phyloP scores from a whole-genome alignment of 2,113 vertebrate genomes.

The Pseudorectes ferrugineus region DNA sequence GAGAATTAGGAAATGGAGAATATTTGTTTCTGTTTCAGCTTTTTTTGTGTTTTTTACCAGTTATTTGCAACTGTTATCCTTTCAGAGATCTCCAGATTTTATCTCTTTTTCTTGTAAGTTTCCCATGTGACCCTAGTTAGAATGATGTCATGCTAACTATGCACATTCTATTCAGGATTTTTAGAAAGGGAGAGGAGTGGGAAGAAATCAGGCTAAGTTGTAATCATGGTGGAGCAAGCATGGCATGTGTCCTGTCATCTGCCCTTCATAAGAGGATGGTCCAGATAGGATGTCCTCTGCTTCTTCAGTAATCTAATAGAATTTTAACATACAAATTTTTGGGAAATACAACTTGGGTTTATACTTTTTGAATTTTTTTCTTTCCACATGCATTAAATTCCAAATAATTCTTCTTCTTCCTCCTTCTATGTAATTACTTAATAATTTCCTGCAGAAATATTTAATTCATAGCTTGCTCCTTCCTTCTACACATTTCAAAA shows the following conservation, averaged over 20 bases:
- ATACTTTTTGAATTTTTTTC: not conserved
- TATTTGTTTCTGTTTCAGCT: not conserved
- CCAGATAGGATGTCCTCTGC: not conserved
- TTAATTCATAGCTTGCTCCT: not conserved
- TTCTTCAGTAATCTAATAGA: not conserved
- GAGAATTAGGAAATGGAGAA: not conserved
- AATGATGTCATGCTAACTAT: not conserved
- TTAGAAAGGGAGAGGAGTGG: not conserved
- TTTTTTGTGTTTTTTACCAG: not conserved
- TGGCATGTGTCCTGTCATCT: not conserved
- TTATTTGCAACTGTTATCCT: not conserved
- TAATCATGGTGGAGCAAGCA: not conserved
- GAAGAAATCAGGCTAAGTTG: not conserved
- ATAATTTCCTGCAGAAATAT: not conserved
- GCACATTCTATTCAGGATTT: not conserved
- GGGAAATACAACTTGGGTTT: not conserved
- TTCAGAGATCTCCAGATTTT: not conserved
- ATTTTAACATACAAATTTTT: not conserved
- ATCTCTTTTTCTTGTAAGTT: not conserved
- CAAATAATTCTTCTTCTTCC: not conserved
- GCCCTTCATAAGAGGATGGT: rapidly evolving
- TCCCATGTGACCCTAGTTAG: not conserved
- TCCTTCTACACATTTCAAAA: not conserved
- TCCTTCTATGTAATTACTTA: not conserved
- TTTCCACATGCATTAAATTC: not conserved